A percentile compares a stretch with the other conserved stretches of the same genome.
These are phyloP conservation scores for Parambassis ranga DNA, from an alignment of 2,797 vertebrate species.

Conservation along the genomic window DNA sequence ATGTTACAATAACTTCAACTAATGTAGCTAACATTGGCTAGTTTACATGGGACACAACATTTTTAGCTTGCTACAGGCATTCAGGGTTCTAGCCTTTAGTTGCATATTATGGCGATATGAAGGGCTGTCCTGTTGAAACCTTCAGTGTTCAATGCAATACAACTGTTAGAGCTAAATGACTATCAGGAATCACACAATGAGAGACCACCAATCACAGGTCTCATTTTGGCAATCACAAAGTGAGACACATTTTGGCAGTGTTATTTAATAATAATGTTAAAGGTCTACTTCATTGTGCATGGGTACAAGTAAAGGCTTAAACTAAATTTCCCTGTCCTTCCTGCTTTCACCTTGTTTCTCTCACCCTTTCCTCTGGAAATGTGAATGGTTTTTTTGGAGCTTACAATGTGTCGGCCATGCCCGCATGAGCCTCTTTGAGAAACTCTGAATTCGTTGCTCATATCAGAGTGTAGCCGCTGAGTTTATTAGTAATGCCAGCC, in stretches of 20 bases:
- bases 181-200: background rate
- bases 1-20: too few species aligned
- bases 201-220: background rate
- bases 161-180: background rate
- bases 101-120: too few species aligned
- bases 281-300: background rate
- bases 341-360: background rate
- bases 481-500: conserved; percentile 73
- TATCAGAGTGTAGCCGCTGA: conserved; percentile 40
- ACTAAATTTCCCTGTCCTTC: background rate
- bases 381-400: conserved; percentile 4
- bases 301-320: background rate
- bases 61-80: too few species aligned
- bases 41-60: too few species aligned
- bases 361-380: background rate
- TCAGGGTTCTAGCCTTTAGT: too few species aligned
- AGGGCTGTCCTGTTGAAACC: too few species aligned
- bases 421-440: conserved; percentile 35
- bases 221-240: background rate
- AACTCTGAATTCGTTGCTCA: conserved; percentile 38
- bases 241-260: background rate
- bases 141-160: too few species aligned
- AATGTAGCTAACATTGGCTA: too few species aligned
- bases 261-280: background rate
- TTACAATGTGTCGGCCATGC: conserved; percentile 12